Evolutionary conservation across 2,113 vertebrate genomes (phyloP), one percentile per base, ranked within the genome.

Genomic region (Fregetta grallaria): DNA sequence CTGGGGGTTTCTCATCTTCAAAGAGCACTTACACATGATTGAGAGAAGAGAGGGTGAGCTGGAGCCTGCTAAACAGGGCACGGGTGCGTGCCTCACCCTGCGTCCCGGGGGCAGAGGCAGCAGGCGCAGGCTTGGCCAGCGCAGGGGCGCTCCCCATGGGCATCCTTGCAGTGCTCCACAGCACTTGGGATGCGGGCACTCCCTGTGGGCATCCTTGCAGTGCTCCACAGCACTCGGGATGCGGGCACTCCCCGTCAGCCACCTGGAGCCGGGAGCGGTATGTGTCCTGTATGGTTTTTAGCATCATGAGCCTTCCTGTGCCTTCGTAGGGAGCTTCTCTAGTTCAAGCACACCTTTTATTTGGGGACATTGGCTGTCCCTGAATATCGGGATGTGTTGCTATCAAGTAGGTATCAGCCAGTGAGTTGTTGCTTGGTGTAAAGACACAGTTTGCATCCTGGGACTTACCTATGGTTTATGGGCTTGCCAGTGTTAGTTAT

Each of bases 191-290:
- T 55, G 52, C 1, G 3, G 74, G 11, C 27, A 4, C 29, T 42
- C 50, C 52, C 15, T 2, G 6, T 42, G 70, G 36, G 40, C 50
- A 73, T 32, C 50, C 38, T 18, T 17, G 15, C 38, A 62, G 47
- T 3, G 1, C 8, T 16, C 22, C 21, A 20, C 36, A 17, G 27
- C 1, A 2, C 4, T 34, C 7, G 8, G 52, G 34, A 45, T 86
- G 55, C 1, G 1, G 76, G 9, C 42, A 19, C 32, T 65, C 30
- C 55, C 30, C 1, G 0, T 25, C 3, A 3, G 25, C 67, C 15
- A 4, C 36, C 62, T 67, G 44, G n/a, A 85, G 16, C 56, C 44
- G 52, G 27, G 12, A 71, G 15, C 11, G 4, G 32, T 56, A 7
- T 10, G 22, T 83, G 23, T 47, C 49, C 53, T 55, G 15, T 21